Percentiles rank a stretch among this genome's conserved stretches.
phyloP scores from a whole-genome alignment of 2,888 invertebrate genomes.

The Hofmannophila pseudospretella region DNA sequence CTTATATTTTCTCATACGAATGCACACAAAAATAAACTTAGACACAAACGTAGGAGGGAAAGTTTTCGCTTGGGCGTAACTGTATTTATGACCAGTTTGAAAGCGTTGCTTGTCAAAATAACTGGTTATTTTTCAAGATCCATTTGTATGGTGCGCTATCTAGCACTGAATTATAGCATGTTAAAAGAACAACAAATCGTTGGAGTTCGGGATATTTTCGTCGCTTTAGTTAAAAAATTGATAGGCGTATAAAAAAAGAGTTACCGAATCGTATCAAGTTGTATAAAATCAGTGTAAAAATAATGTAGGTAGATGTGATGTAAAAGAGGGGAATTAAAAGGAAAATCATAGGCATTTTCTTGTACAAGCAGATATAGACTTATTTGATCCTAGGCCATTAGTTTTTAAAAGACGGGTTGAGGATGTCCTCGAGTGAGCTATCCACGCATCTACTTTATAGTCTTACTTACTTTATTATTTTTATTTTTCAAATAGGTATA shows the following conservation, averaged over 20 bases:
- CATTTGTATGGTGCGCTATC: constrained; percentile 60
- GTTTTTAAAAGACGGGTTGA: too few species aligned
- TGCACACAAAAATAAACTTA: constrained; percentile 33
- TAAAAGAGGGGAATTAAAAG: constrained; percentile 7
- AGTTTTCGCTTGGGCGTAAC: constrained; percentile 24
- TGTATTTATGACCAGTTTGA: constrained; percentile 46
- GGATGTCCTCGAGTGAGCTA: too few species aligned
- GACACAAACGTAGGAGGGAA: constrained; percentile 17
- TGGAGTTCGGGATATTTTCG: constrained; percentile 49
- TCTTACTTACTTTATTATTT: too few species aligned
- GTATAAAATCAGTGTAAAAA: too few species aligned
- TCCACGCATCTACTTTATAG: too few species aligned
- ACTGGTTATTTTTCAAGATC: constrained; percentile 72
- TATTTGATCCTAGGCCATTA: too few species aligned
- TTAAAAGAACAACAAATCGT: constrained; percentile 64
- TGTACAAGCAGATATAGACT: constrained; percentile 19
- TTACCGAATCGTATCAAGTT: too few species aligned
- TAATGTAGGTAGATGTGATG: too few species aligned
- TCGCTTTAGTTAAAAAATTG: constrained; percentile 54
- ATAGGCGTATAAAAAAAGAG: constrained; percentile 37
- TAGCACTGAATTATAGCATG: constrained; percentile 59
- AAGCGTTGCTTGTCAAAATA: constrained; percentile 61
- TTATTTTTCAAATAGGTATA: too few species aligned
- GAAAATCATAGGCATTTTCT: too few species aligned
- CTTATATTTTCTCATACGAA: constrained; percentile 34